These are phyloP conservation scores for Spongilla lacustris DNA, from an alignment of 37 sponge, comb jelly and placozoan species.

Conservation along the genomic window DNA sequence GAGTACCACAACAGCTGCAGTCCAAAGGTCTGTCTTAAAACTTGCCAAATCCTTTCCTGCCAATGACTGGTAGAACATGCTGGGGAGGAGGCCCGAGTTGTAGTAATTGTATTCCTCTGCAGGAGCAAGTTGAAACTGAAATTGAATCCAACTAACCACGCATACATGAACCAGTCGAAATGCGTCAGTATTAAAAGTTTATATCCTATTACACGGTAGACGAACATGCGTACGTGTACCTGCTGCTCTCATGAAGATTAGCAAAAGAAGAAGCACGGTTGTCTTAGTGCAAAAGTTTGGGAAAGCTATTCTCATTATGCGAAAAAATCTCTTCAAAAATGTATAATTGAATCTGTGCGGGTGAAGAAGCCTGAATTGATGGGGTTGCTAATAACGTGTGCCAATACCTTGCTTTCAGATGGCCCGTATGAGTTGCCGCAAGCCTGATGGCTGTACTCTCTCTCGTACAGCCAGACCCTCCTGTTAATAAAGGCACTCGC, in stretches of 20 bases:
- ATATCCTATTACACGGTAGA: not conserved
- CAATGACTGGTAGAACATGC: conserved; percentile 76
- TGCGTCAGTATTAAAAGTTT: too few relatives aligned
- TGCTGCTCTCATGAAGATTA: conserved; percentile 52
- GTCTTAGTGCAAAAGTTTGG: conserved; percentile 61
- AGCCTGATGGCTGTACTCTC: not conserved
- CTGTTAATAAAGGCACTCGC: not conserved
- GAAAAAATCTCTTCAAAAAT: conserved; percentile 49
- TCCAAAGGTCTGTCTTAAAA: conserved; percentile 75
- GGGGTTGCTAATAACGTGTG: not conserved
- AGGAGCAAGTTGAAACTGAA: not conserved
- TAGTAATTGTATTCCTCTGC: conserved; percentile 85
- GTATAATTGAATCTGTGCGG: conserved; percentile 47
- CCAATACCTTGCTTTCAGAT: not conserved
- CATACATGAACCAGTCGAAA: not conserved
- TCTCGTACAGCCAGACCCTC: not conserved
- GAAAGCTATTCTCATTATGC: conserved; percentile 49
- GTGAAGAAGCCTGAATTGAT: not conserved
- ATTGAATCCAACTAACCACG: not conserved
- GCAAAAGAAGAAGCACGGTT: conserved; percentile 41
- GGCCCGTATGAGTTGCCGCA: not conserved
- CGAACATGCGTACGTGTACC: conserved; percentile 29
- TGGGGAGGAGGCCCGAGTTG: conserved; percentile 82
- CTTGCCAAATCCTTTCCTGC: conserved; percentile 38
- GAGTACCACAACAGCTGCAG: conserved; percentile 43